Conservation (phyloP, 92 coral and sea anemone genomes). For the Phymanthus crucifer region DNA sequence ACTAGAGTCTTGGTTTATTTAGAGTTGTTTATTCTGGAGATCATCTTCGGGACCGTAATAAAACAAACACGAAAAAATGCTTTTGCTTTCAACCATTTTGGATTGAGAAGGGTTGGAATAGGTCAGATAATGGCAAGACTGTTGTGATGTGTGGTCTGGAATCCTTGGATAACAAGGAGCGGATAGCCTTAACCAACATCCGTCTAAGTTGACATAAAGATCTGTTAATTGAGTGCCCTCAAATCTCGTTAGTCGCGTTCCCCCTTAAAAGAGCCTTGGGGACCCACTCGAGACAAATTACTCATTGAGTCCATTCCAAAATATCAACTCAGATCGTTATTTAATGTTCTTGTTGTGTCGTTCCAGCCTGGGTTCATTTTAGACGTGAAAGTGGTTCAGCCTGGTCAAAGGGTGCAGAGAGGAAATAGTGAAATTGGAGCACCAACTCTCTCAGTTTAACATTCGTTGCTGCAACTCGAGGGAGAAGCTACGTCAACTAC, state of each 20-base stretch:
- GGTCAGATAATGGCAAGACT: slow-evolving; percentile 26
- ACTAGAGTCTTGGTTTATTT: slow-evolving; percentile 16
- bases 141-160: slow-evolving; percentile 37
- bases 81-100: slow-evolving; percentile 10
- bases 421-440: background rate
- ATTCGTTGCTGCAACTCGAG: background rate
- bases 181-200: slow-evolving; percentile 6
- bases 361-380: slow-evolving; percentile 7
- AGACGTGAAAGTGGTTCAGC: background rate
- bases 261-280: background rate
- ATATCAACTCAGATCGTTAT: slow-evolving; percentile 3
- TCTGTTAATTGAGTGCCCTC: slow-evolving; percentile 14
- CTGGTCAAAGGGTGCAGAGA: slow-evolving; percentile 11
- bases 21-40: slow-evolving; percentile 37
- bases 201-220: slow-evolving; percentile 15
- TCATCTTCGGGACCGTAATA: slow-evolving; percentile 25
- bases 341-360: background rate
- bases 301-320: slow-evolving; percentile 4
- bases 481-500: background rate
- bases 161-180: slow-evolving; percentile 35
- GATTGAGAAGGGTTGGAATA: slow-evolving; percentile 20
- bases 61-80: slow-evolving; percentile 21
- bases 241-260: background rate
- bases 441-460: background rate
- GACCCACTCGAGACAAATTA: background rate